Evolutionary conservation across 1,140 invertebrate genomes (phyloP).

Genomic region (Acromyrmex charruanus): DNA sequence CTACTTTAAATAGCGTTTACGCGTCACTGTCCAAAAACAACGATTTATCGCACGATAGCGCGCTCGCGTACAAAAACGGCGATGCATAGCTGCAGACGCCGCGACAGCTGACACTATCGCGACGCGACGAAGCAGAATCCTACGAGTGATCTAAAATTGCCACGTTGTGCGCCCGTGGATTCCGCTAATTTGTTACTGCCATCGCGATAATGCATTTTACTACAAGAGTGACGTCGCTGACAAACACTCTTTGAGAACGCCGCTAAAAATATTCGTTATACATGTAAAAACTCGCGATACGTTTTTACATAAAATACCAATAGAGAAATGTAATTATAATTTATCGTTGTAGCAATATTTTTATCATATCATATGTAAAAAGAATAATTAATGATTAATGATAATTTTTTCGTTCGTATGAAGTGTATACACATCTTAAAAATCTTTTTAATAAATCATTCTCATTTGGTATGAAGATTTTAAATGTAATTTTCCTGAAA

Average conservation of each 20-base stretch:
- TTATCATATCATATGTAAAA: not conserved
- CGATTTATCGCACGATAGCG: slow-evolving; percentile 63
- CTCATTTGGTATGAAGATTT: not conserved
- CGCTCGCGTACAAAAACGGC: slow-evolving; percentile 28
- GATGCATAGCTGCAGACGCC: slow-evolving; percentile 53
- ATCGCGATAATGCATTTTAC: slow-evolving; percentile 39
- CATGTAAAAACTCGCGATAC: not conserved
- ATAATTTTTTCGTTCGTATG: not conserved
- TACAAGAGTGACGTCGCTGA: not conserved
- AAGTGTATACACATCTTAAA: not conserved
- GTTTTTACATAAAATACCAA: not conserved
- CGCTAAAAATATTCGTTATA: slow-evolving; percentile 5
- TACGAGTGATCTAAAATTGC: slow-evolving; percentile 61
- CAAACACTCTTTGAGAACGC: not conserved
- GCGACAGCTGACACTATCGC: slow-evolving; percentile 61
- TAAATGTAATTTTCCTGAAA: not conserved
- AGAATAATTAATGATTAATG: not conserved
- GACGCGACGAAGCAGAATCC: slow-evolving; percentile 48
- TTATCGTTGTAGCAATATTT: not conserved
- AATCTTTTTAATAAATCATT: not conserved
- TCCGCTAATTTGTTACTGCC: slow-evolving; percentile 58
- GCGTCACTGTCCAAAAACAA: slow-evolving; percentile 65
- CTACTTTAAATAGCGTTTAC: slow-evolving; percentile 61
- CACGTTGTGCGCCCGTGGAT: slow-evolving; percentile 31
- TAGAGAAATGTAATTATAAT: not conserved